Percentiles rank a stretch among this genome's conserved stretches.
These are phyloP conservation scores for Tychaedon coryphoeus DNA, from an alignment of 2,113 vertebrate genomes.

Conservation along the genomic window DNA sequence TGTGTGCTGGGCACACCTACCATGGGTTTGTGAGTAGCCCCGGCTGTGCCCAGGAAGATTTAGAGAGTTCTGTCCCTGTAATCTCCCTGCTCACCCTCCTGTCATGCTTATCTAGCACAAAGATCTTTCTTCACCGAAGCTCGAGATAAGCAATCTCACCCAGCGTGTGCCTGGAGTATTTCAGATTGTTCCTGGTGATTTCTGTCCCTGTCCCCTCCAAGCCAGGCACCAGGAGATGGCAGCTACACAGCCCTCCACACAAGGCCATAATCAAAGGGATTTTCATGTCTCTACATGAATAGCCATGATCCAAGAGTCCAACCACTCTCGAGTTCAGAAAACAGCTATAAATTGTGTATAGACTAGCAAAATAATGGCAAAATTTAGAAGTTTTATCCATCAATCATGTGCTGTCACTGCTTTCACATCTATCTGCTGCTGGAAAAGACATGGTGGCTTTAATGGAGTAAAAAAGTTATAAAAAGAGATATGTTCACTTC, in stretches of 20 bases:
- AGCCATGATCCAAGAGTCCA: background rate
- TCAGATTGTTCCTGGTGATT: conserved; percentile 14
- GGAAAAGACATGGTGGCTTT: background rate
- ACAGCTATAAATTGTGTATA: background rate
- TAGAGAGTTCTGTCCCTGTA: conserved; percentile 15
- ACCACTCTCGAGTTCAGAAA: background rate
- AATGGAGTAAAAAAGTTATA: background rate
- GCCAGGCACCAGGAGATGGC: background rate
- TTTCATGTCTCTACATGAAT: background rate
- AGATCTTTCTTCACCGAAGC: conserved; percentile 41
- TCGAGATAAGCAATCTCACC: conserved; percentile 18
- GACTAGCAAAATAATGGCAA: background rate
- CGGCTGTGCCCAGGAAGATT: conserved; percentile 40
- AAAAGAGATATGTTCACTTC: conserved; percentile 4
- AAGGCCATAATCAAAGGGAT: conserved; percentile 7
- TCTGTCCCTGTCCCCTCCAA: background rate
- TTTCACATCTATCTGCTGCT: background rate
- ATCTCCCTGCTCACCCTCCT: conserved; percentile 25
- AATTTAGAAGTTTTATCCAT: background rate
- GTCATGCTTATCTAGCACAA: conserved; percentile 32
- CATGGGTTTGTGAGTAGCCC: conserved; percentile 31
- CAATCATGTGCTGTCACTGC: background rate
- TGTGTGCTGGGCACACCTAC: background rate
- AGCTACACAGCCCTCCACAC: background rate
- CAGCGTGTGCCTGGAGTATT: background rate